phyloP scores from a whole-genome alignment of 2,888 invertebrate genomes.

The Mylabris sibirica region DNA sequence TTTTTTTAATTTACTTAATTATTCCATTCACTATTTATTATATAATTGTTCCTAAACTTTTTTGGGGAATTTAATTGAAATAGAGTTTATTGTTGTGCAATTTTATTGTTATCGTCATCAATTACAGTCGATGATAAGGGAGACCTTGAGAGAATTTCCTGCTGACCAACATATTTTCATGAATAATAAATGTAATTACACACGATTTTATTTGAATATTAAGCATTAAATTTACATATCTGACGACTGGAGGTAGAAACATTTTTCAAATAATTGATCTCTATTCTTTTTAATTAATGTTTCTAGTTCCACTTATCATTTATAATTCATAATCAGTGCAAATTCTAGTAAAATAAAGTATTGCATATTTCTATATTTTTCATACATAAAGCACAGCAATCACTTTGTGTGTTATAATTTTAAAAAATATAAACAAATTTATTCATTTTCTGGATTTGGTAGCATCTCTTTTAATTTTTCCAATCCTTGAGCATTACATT shows the following conservation, averaged over 20 bases:
- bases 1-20: no score
- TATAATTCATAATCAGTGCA: not conserved
- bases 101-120: no score
- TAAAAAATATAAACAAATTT: not conserved
- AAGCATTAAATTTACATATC: not conserved
- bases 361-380: no score
- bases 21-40: no score
- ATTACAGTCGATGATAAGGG: not conserved
- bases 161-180: no score
- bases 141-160: not conserved
- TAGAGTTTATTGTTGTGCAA: no score
- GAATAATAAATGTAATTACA: not conserved
- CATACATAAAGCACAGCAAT: no score
- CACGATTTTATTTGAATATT: not conserved
- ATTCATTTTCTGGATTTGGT: slow-evolving; percentile 26
- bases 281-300: no score
- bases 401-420: no score
- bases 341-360: not conserved
- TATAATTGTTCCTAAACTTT: no score
- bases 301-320: not conserved
- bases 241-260: not conserved
- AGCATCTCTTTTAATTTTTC: slow-evolving; percentile 38
- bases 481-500: slow-evolving; percentile 45
- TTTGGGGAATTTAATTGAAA: no score
- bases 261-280: no score